Conservation (phyloP, 2,797 vertebrate genomes). For the Poecilia velifera region DNA sequence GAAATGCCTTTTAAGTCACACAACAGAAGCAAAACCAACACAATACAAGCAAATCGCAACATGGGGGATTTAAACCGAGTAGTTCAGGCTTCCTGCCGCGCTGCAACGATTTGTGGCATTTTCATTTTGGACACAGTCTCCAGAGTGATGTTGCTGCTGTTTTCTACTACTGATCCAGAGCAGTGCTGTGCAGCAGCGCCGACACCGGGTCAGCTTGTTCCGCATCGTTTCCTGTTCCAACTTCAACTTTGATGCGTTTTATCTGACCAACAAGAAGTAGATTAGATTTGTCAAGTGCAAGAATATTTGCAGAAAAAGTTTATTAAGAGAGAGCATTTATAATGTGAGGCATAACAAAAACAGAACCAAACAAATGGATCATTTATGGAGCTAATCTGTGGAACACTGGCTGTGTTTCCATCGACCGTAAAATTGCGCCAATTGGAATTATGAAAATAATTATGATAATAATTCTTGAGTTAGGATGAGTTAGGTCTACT, state of each 20-base stretch:
- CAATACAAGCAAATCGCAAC: slow-evolving; percentile 6
- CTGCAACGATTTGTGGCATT: neutral
- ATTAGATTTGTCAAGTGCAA: neutral
- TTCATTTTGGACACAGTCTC: neutral
- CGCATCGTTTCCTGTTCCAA: neutral
- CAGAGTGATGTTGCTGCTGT: too few species aligned
- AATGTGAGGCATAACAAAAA: too few species aligned
- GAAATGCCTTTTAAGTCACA: slow-evolving; percentile 40
- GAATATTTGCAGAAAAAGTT: too few species aligned
- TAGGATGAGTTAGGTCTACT: too few species aligned
- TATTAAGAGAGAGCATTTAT: too few species aligned
- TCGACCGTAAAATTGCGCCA: too few species aligned
- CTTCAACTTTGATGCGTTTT: neutral
- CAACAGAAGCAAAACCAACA: slow-evolving; percentile 33
- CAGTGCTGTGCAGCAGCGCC: neutral
- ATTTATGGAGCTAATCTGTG: too few species aligned
- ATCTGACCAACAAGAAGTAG: neutral
- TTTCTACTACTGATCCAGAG: neutral
- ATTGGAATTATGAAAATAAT: too few species aligned
- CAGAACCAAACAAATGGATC: too few species aligned
- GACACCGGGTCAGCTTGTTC: neutral
- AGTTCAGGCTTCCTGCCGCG: neutral
- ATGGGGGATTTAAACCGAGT: neutral
- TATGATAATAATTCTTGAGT: too few species aligned
- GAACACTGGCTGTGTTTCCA: too few species aligned